Evolutionary conservation across 2,113 vertebrate genomes (phyloP), one percentile per base, ranked within the genome.

Genomic region (Eurystomus gularis): DNA sequence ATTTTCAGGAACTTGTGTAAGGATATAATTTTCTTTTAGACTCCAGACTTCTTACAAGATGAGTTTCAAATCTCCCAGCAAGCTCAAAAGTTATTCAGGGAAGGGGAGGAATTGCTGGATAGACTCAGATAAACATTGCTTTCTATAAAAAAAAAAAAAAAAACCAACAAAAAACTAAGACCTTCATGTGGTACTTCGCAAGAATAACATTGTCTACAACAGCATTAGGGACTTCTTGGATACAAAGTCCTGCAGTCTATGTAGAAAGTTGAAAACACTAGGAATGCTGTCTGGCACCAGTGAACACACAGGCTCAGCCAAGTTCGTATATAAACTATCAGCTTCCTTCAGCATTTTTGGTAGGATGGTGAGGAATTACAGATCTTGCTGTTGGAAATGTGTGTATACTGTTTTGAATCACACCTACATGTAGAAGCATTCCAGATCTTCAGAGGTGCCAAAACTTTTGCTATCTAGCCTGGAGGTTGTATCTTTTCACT

Each of bases 341-440:
- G 31, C 35, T 44, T 52, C 66, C 60, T 73, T 51, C 23, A 86
- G 83, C 65, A 55, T 93, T 94, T 95, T 96, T 97, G 93, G 69
- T 95, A 87, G 58, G 75, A 52, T 51, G 58, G 77, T 96, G 95
- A 97, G 94, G 96, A 97, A 97, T 97, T 97, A 49, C 68, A 95
- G 60, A 86, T 68, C 68, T 95, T 81, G 86, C 86, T 97, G 96
- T 91, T 97, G 93, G 86, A 97, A 95, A 44, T 90, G 80, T 91
- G 51, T 82, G 70, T 71, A 92, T 88, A 97, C 90, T 96, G 97
- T 90, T 86, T 97, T 79, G 90, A 96, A 95, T 97, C 77, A 39
- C 93, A 97, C 81, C 79, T 97, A 96, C 16, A 7, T 91, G 95
- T 72, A 93, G 92, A 97, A 18, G 25, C 93, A 90, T 92, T 97